Evolutionary conservation across 2,888 invertebrate genomes (phyloP).

Genomic region (Lingula anatina): DNA sequence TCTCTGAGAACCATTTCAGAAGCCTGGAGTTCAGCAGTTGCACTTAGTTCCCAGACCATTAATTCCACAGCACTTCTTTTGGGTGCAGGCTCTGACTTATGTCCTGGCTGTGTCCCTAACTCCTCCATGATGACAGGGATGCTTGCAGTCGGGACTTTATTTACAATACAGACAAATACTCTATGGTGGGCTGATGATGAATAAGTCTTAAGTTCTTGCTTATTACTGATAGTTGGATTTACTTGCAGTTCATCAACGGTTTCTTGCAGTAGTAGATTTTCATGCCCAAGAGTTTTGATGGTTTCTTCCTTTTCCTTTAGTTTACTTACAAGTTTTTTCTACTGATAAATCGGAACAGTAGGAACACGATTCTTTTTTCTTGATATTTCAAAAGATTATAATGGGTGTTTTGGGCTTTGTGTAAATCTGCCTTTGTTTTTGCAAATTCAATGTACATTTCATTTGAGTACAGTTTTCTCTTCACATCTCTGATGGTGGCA

Average conservation of each 20-base stretch:
- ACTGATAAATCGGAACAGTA: neutral
- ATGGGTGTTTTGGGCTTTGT: neutral
- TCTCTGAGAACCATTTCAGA: constrained; percentile 6
- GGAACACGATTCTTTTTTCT: too few relatives aligned
- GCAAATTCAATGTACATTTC: neutral
- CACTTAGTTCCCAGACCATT: constrained; percentile 8
- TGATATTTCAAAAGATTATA: neutral
- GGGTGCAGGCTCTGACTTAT: constrained; percentile 1
- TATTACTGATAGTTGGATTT: neutral
- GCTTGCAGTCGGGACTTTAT: constrained; percentile 5
- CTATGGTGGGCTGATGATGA: neutral
- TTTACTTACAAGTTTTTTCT: neutral
- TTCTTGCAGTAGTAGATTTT: constrained; percentile 1
- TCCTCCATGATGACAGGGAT: constrained; percentile 6
- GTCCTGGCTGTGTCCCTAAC: constrained; percentile 1
- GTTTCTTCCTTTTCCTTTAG: constrained; percentile 1
- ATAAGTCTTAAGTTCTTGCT: constrained; percentile 3
- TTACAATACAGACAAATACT: constrained; percentile 6
- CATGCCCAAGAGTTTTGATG: constrained; percentile 1
- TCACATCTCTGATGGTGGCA: too few relatives aligned
- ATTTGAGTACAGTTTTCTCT: too few relatives aligned
- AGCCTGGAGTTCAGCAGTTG: constrained; percentile 5
- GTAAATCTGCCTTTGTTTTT: neutral
- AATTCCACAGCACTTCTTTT: constrained; percentile 5
- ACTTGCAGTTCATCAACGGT: neutral